Percentiles rank a stretch among this genome's conserved stretches.
These are phyloP conservation scores for Neodiprion fabricii DNA, from an alignment of 1,140 invertebrate species.

Conservation along the genomic window DNA sequence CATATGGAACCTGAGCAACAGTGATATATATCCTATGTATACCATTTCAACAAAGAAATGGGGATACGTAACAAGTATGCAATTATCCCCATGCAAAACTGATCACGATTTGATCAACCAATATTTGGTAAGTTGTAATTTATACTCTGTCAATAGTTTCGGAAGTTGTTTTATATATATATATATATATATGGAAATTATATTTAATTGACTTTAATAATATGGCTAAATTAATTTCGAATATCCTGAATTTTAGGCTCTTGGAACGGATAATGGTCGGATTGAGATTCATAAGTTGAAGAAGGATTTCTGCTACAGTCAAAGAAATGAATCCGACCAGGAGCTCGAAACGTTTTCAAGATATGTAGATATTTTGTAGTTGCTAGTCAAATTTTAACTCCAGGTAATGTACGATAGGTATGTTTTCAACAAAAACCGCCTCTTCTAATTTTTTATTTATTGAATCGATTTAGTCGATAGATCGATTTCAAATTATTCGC, in stretches of 20 bases:
- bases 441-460: no score
- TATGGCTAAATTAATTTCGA: background rate
- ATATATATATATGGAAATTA: no score
- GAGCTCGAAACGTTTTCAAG: slow-evolving; percentile 53
- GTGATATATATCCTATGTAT: slow-evolving; percentile 54
- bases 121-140: slow-evolving; percentile 47
- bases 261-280: slow-evolving; percentile 52
- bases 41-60: slow-evolving; percentile 44
- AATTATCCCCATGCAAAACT: slow-evolving; percentile 52
- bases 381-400: background rate
- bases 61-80: slow-evolving; percentile 49
- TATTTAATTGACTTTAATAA: no score
- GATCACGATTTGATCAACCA: slow-evolving; percentile 50
- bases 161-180: no score
- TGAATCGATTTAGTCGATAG: background rate
- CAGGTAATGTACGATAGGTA: no score
- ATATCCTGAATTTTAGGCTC: slow-evolving; percentile 45
- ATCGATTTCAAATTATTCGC: background rate
- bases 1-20: slow-evolving; percentile 65
- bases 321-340: slow-evolving; percentile 53
- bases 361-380: slow-evolving; percentile 47
- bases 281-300: slow-evolving; percentile 60
- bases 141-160: slow-evolving; percentile 4
- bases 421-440: no score
- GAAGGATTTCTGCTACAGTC: slow-evolving; percentile 56